Evolutionary conservation across 2,797 vertebrate species (phyloP).

Genomic region (Myripristis murdjan): DNA sequence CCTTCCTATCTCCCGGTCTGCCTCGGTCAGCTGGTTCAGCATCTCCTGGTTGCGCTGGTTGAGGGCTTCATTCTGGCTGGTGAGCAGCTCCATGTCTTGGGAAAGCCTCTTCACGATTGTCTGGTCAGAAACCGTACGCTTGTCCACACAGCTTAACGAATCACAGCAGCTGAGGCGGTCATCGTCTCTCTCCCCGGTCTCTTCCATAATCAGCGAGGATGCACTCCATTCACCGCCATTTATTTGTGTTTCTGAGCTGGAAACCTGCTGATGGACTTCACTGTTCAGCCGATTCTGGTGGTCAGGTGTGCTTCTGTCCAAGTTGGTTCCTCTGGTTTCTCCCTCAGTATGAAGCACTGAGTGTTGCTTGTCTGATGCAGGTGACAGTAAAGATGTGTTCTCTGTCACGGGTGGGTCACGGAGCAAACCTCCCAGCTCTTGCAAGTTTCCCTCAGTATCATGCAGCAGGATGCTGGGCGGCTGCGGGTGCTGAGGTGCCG

Average conservation of each 20-base stretch:
- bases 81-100: slow-evolving; percentile 68
- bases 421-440: slow-evolving; percentile 42
- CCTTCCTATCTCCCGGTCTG: slow-evolving; percentile 78
- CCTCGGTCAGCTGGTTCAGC: slow-evolving; percentile 83
- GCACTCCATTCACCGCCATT: not conserved
- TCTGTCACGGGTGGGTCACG: slow-evolving; percentile 11
- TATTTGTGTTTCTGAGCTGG: slow-evolving; percentile 15
- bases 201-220: slow-evolving; percentile 5
- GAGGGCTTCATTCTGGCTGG: slow-evolving; percentile 73
- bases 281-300: slow-evolving; percentile 8
- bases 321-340: not conserved
- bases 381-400: slow-evolving; percentile 33
- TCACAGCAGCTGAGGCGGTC: not conserved
- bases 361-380: slow-evolving; percentile 27
- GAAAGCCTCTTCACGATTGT: slow-evolving; percentile 45
- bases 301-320: not conserved
- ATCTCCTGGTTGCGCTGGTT: slow-evolving; percentile 83
- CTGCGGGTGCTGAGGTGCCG: not conserved
- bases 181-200: slow-evolving; percentile 3
- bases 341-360: slow-evolving; percentile 5
- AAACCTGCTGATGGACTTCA: slow-evolving; percentile 8
- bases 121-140: slow-evolving; percentile 40
- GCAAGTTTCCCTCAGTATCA: slow-evolving; percentile 42
- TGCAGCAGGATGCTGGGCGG: slow-evolving; percentile 61
- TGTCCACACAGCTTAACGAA: slow-evolving; percentile 25